phyloP scores from a whole-genome alignment of 2,113 vertebrate genomes.

The Ctenomys sociabilis region DNA sequence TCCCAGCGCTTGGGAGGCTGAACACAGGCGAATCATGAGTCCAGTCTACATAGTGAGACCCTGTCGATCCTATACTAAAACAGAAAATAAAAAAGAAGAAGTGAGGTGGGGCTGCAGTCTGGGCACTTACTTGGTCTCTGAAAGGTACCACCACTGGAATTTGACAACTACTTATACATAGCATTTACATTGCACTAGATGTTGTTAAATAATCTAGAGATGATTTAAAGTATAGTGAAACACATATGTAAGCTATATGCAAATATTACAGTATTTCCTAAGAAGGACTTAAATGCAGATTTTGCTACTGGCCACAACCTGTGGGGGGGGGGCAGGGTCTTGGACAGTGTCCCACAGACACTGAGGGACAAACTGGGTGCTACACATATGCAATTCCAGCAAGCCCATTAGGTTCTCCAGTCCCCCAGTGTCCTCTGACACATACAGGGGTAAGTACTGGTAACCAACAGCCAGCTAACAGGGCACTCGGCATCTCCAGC shows the following conservation, averaged over 20 bases:
- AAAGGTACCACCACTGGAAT: background rate
- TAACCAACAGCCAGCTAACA: background rate
- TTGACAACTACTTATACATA: background rate
- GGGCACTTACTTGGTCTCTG: background rate
- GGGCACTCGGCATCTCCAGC: background rate
- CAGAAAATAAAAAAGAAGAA: too few relatives aligned
- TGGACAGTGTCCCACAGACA: background rate
- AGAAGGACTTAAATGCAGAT: background rate
- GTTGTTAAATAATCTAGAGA: background rate
- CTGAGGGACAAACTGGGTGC: background rate
- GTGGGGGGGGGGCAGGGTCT: background rate
- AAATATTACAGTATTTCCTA: background rate
- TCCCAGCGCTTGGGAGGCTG: too few relatives aligned
- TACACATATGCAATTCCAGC: background rate
- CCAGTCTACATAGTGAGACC: too few relatives aligned
- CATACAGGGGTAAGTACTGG: too few relatives aligned
- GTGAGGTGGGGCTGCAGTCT: background rate
- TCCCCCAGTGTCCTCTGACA: background rate
- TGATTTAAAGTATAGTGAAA: background rate
- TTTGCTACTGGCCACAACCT: background rate
- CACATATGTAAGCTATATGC: background rate
- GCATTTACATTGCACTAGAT: background rate
- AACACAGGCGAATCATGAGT: too few relatives aligned
- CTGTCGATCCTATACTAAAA: too few relatives aligned
- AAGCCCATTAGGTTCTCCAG: background rate